Conservation (phyloP, 2,113 vertebrate genomes). For the Rhinoptilus africanus region DNA sequence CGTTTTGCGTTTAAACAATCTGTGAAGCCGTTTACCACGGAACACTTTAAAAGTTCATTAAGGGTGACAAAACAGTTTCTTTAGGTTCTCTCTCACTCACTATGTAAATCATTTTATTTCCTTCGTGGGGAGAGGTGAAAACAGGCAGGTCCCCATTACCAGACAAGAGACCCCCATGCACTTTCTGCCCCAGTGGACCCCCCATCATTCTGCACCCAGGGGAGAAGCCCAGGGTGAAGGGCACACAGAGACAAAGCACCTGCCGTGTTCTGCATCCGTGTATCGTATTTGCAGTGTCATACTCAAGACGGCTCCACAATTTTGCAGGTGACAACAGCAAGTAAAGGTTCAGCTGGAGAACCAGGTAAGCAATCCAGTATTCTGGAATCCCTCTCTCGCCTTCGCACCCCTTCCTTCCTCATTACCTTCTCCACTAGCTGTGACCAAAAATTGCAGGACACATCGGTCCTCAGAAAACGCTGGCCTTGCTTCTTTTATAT, state of each 20-base stretch:
- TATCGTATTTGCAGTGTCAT: neutral
- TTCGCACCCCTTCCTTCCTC: neutral
- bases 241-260: neutral
- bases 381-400: neutral
- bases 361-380: neutral
- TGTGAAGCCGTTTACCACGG: neutral
- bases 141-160: neutral
- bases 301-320: neutral
- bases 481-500: neutral
- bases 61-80: neutral
- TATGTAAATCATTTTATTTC: neutral
- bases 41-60: neutral
- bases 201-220: neutral
- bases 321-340: neutral
- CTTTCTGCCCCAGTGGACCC: neutral
- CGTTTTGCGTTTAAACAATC: neutral
- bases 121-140: neutral
- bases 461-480: fast-evolving
- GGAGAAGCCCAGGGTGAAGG: neutral
- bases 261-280: neutral
- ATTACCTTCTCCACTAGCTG: neutral
- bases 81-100: neutral
- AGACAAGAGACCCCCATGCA: neutral
- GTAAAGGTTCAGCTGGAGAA: neutral
- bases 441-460: neutral